These are phyloP conservation scores for Trissonchulus latispiculum DNA, from an alignment of 2,888 invertebrate genomes.

Conservation along the genomic window DNA sequence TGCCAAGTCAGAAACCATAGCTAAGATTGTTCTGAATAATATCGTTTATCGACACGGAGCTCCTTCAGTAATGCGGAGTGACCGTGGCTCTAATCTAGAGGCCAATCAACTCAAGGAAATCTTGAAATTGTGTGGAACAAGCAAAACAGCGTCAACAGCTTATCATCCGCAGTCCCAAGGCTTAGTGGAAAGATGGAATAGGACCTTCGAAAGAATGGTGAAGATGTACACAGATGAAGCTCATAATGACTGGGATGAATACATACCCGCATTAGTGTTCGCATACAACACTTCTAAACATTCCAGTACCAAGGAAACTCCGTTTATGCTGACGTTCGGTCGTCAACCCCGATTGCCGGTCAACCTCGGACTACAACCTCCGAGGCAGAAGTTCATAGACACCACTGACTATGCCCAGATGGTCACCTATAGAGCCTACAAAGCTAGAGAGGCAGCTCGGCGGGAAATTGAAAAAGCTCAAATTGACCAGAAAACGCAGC, in stretches of 20 bases:
- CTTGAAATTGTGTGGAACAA: constrained; percentile 19
- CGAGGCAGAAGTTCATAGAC: background rate
- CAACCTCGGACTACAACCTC: constrained; percentile 22
- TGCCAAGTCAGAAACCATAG: no score
- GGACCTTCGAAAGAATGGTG: constrained; percentile 29
- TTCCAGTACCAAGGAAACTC: constrained; percentile 25
- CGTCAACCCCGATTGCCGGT: constrained; percentile 26
- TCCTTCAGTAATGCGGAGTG: no score
- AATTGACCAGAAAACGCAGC: background rate
- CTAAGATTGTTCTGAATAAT: no score
- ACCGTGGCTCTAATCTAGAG: constrained; percentile 29
- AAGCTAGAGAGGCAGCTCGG: background rate
- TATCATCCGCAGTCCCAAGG: constrained; percentile 31
- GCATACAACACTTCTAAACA: constrained; percentile 29
- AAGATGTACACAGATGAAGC: constrained; percentile 25
- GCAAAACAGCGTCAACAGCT: constrained; percentile 26
- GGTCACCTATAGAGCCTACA: background rate
- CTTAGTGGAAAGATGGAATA: constrained; percentile 30
- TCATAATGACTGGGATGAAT: constrained; percentile 29
- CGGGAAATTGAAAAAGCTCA: constrained; percentile 4
- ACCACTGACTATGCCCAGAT: background rate
- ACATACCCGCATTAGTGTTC: constrained; percentile 24
- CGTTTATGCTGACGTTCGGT: constrained; percentile 29
- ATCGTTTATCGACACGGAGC: no score
- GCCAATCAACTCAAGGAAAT: constrained; percentile 25